phyloP scores from a whole-genome alignment of 2,888 invertebrate genomes.

The Tipula unca region DNA sequence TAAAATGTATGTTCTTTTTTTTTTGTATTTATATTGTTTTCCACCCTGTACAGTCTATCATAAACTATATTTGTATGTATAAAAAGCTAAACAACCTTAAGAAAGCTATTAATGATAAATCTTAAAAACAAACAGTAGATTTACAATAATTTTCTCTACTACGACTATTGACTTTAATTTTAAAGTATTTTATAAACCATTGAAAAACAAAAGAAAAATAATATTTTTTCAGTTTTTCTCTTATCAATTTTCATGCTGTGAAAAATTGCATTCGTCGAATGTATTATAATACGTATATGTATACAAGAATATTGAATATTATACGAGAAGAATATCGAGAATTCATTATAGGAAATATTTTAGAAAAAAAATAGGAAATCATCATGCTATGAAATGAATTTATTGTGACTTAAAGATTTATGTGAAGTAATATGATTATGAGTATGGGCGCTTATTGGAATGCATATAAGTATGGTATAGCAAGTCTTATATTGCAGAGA shows the following conservation, averaged over 20 bases:
- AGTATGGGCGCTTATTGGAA: background rate
- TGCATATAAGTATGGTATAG: background rate
- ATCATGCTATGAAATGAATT: background rate
- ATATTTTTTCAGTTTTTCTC: background rate
- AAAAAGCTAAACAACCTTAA: background rate
- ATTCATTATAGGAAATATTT: background rate
- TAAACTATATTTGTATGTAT: background rate
- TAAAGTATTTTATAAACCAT: background rate
- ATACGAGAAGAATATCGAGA: background rate
- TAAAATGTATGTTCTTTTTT: background rate
- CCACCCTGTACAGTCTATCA: background rate
- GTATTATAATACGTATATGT: no score
- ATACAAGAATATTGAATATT: background rate
- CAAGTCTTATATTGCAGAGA: background rate
- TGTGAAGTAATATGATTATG: background rate
- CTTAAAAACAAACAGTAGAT: background rate
- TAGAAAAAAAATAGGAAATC: background rate
- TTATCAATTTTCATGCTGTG: background rate
- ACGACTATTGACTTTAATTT: background rate
- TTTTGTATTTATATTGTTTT: background rate
- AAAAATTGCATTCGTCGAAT: background rate
- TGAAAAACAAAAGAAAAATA: background rate
- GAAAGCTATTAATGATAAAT: background rate
- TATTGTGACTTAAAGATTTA: background rate
- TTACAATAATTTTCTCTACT: background rate